Conservation (phyloP, 2,113 vertebrate species). For the Oncorhynchus mykiss region DNA sequence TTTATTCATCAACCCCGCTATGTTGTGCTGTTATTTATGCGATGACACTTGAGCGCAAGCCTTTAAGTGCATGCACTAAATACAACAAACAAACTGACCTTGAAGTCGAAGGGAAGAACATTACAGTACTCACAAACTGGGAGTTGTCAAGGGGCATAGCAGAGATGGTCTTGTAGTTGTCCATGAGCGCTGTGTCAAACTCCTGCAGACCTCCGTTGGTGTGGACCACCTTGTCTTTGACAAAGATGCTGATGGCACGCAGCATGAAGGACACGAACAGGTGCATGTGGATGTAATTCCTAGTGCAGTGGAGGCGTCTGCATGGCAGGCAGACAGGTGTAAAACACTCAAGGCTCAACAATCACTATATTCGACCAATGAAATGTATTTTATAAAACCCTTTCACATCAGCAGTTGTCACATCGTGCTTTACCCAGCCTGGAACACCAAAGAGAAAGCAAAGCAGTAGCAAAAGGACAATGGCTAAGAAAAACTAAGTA, state of each 20-base stretch:
- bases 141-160: slow-evolving; percentile 73
- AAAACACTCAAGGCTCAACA: neutral
- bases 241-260: slow-evolving; percentile 84
- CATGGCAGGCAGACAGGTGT: neutral
- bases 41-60: no score
- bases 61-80: no score
- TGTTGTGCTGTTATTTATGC: no score
- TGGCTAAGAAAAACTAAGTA: no score
- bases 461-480: no score
- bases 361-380: no score
- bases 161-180: slow-evolving; percentile 68
- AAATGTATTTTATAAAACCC: no score
- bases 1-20: no score
- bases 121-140: slow-evolving; percentile 79
- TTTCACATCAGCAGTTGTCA: no score
- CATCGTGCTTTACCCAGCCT: no score
- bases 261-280: slow-evolving; percentile 91
- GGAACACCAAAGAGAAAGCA: no score
- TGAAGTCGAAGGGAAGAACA: neutral
- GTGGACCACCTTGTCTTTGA: slow-evolving; percentile 84
- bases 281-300: slow-evolving; percentile 91
- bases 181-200: slow-evolving; percentile 73
- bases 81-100: no score
- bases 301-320: slow-evolving; percentile 87
- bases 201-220: slow-evolving; percentile 74